A percentile compares a stretch with the other conserved stretches of the same genome.
Conservation (phyloP, 2,113 vertebrate species). For the Loxodonta africana region DNA sequence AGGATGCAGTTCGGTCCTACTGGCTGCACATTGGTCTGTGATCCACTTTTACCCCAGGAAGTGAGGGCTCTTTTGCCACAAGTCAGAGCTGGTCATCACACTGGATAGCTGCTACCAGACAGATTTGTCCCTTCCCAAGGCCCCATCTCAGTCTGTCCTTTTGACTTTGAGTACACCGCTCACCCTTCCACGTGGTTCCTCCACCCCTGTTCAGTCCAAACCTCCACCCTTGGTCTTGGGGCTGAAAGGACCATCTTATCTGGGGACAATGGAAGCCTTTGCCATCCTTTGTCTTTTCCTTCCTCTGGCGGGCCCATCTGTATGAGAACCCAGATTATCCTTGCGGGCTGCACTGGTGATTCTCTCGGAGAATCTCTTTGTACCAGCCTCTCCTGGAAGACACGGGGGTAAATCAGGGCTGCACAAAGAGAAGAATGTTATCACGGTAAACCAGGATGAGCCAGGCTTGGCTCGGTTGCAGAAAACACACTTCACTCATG, state of each 20-base stretch:
- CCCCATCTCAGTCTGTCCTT: not conserved
- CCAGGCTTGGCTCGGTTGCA: slow-evolving; percentile 49
- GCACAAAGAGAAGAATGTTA: slow-evolving; percentile 76
- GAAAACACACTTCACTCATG: slow-evolving; percentile 78
- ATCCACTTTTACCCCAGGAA: not conserved
- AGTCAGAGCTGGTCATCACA: rapidly evolving
- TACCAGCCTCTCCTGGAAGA: not conserved
- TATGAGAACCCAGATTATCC: slow-evolving; percentile 61
- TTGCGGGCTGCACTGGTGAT: not conserved
- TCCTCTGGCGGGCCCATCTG: slow-evolving; percentile 1
- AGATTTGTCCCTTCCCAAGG: not conserved
- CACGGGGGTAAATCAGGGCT: not conserved
- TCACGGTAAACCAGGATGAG: slow-evolving; percentile 66
- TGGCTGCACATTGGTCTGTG: not conserved
- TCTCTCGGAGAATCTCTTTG: not conserved
- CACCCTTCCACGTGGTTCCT: not conserved
- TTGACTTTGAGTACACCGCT: not conserved
- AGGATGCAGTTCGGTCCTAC: not conserved
- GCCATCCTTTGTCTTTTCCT: not conserved
- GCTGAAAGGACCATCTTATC: not conserved
- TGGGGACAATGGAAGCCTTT: slow-evolving; percentile 10
- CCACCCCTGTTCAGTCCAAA: not conserved
- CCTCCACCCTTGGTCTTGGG: rapidly evolving
- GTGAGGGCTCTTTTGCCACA: not conserved
- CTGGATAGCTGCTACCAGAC: not conserved